Evolutionary conservation across 2,888 invertebrate genomes (phyloP), one percentile per base, ranked within the genome.

Genomic region (Lamellibrachia satsuma): DNA sequence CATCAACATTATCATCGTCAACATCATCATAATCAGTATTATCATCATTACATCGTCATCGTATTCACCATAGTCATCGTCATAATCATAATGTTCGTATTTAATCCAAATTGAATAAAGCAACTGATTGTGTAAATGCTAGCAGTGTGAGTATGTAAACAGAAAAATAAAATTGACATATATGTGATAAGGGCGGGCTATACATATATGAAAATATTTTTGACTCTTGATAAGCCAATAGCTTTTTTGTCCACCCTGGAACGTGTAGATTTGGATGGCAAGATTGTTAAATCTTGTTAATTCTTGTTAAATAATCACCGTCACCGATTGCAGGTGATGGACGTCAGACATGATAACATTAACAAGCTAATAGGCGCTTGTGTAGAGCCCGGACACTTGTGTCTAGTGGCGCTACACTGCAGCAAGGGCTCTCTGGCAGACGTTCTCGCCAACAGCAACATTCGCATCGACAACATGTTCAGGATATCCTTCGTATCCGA

Each of bases 401-500:
- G 90, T 57, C 52, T 94, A 22, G 92, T 94, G 11, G 90, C 93
- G 15, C 27, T 52, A 8, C 94, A 94, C 92, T 94, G 94, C 92
- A 92, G 75, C 90, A 94, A 95, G 94, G 96, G 95, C 39, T 95
- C 95, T 93, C 94, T 96, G 3, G 94, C 95, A 93, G 95, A 96
- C 92, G 92, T 96, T 15, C 93, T 96, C 90, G 94, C 94, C 15
- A 95, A 95, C 93, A 95, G 95, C 11, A 94, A 93, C 90, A 94
- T 95, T 39, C 94, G 94, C 92, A 94, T 96, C 51, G 95, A 95
- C 75, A 94, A 95, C 94, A 95, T 95, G 92, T 96, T 95, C 93
- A 94, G 94, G 57, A 94, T 95, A 22, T 95, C 95, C 8, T 94
- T 96, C 60, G 93, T 93, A 9, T 92, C 93, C 52, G 95, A 95